phyloP scores from a whole-genome alignment of 92 coral and sea anemone genomes.

The Heliopora coerulea region DNA sequence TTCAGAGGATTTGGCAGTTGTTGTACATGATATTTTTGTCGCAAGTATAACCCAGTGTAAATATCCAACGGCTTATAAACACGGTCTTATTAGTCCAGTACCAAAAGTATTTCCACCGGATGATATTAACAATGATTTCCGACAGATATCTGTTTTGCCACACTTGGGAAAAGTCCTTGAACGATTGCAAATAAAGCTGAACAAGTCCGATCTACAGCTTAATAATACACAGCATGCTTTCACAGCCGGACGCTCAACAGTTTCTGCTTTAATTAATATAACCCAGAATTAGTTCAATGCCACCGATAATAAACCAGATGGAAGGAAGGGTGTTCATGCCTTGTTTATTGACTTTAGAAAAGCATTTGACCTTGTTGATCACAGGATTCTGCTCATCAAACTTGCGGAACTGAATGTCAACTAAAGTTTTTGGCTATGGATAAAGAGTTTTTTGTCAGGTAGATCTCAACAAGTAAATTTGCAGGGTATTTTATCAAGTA shows the following conservation, averaged over 20 bases:
- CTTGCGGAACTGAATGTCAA: conserved; percentile 16
- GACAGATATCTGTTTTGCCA: conserved; percentile 38
- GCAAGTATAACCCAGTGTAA: conserved; percentile 26
- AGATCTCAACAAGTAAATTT: conserved; percentile 24
- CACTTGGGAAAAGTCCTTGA: conserved; percentile 36
- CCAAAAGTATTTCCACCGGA: conserved; percentile 34
- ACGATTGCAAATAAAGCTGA: conserved; percentile 11
- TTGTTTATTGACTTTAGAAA: conserved; percentile 28
- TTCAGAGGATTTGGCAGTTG: conserved; percentile 36
- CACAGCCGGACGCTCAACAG: conserved; percentile 7
- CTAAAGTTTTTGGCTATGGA: background rate
- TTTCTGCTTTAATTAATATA: conserved; percentile 12
- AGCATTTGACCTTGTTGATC: conserved; percentile 40
- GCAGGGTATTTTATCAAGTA: background rate
- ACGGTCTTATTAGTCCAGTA: conserved; percentile 35
- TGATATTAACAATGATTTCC: conserved; percentile 41
- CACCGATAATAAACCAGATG: conserved; percentile 11
- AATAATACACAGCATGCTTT: conserved; percentile 30
- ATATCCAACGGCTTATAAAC: conserved; percentile 26
- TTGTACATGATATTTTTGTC: conserved; percentile 37
- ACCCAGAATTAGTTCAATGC: conserved; percentile 18
- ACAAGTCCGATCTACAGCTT: conserved; percentile 17
- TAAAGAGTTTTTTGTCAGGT: conserved; percentile 14
- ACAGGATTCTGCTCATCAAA: conserved; percentile 24
- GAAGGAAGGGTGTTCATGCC: conserved; percentile 23